These are phyloP conservation scores for Eudasyphora cyanicolor DNA, from an alignment of 2,888 invertebrate species.

Conservation along the genomic window DNA sequence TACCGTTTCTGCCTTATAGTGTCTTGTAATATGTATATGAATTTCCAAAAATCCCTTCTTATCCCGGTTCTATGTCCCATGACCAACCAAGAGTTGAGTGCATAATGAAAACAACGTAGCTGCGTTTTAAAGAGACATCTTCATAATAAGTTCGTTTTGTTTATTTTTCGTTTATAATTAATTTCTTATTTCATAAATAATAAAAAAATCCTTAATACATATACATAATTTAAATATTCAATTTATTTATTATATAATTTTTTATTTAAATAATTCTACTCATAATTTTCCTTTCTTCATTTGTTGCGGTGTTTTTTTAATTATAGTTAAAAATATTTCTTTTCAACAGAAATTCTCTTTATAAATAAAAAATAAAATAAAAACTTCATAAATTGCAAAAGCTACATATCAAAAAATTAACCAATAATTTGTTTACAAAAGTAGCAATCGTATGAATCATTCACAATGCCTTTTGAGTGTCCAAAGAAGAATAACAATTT, in stretches of 20 bases:
- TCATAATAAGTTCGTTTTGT: conserved; percentile 49
- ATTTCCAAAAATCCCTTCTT: no score
- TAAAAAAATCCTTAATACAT: conserved; percentile 58
- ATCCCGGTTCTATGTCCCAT: no score
- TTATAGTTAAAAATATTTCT: conserved; percentile 27
- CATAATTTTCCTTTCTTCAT: conserved; percentile 3
- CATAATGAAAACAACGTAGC: neutral
- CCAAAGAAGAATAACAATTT: neutral
- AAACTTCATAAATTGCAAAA: conserved; percentile 46
- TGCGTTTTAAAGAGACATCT: conserved; percentile 22
- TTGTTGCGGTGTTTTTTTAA: conserved; percentile 17
- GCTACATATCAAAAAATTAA: conserved; percentile 8
- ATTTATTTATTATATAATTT: conserved; percentile 38
- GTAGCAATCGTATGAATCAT: neutral
- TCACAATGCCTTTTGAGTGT: neutral
- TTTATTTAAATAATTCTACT: conserved; percentile 57
- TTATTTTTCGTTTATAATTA: conserved; percentile 53
- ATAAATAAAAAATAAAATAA: conserved; percentile 3
- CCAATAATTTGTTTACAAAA: neutral
- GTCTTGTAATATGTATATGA: no score
- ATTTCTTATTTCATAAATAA: conserved; percentile 56
- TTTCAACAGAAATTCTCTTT: conserved; percentile 47
- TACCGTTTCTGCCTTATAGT: no score
- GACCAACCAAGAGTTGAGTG: no score
- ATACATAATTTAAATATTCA: conserved; percentile 59